Conservation (phyloP, 2,888 invertebrate genomes). For the Corbicula japonica region DNA sequence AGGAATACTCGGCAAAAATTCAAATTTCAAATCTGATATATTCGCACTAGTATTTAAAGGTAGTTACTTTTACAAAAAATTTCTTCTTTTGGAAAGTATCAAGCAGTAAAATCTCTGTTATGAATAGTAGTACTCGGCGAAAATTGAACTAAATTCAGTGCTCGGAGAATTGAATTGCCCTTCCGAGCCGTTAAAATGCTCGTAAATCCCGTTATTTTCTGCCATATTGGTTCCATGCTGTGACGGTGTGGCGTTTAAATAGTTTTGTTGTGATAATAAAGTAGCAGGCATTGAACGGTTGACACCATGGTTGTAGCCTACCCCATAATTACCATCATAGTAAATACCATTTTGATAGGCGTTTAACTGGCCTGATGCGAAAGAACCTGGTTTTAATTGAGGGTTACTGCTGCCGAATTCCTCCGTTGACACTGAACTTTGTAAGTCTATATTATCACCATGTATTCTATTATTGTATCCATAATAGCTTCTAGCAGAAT, state of each 20-base stretch:
- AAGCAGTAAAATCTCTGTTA: constrained; percentile 65
- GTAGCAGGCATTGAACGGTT: constrained; percentile 70
- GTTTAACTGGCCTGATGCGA: constrained; percentile 60
- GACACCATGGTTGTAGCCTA: constrained; percentile 70
- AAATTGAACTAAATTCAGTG: constrained; percentile 70
- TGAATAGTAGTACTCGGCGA: constrained; percentile 69
- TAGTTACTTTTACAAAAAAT: too few relatives aligned
- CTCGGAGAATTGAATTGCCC: constrained; percentile 38
- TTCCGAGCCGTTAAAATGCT: constrained; percentile 55
- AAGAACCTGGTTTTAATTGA: constrained; percentile 64
- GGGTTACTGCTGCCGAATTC: constrained; percentile 59
- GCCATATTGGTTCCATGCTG: constrained; percentile 66
- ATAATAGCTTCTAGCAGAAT: constrained; percentile 61
- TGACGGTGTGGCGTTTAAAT: constrained; percentile 42
- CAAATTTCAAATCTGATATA: too few relatives aligned
- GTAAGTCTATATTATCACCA: constrained; percentile 56
- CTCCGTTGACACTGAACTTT: constrained; percentile 58
- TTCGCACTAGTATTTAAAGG: too few relatives aligned
- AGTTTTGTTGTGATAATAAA: constrained; percentile 62
- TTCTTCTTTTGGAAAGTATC: constrained; percentile 14
- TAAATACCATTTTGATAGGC: constrained; percentile 64
- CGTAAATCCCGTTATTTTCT: constrained; percentile 59
- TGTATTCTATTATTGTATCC: constrained; percentile 67
- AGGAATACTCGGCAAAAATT: too few relatives aligned
- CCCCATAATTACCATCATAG: constrained; percentile 74